Evolutionary conservation across 1,140 invertebrate species (phyloP), one percentile per base, ranked within the genome.

Genomic region (Potamilus streckersoni): DNA sequence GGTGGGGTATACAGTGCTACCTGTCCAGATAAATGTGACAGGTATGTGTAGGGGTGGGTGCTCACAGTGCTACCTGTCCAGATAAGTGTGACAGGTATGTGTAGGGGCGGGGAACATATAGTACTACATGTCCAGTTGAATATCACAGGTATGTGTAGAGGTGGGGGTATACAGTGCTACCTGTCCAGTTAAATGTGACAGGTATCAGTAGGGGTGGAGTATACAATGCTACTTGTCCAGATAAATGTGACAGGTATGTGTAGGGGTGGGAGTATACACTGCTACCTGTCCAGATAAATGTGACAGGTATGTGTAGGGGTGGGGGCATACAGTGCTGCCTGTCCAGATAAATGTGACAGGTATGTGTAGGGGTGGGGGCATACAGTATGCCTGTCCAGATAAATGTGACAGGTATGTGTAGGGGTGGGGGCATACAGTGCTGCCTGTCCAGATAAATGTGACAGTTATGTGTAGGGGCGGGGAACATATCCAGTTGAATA

Each of bases 71-170:
- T 16, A 56, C 76, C 13, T 91, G 90, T 82, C 84, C 86, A 12
- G 69, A 77, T 8, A 84, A 85, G 11, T 91, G 90, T 79, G 80
- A 88, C 71, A 31, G 78, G 89, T 90, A 81, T 85, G 86, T 86
- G 38, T 59, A 58, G n/a, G 56, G 3, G 60, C 2, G 16, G 20
- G 38, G 38, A 8, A 11, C 38, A 49, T 49, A 49, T 49, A 49
- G 38, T 49, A 65, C 65, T 16, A 58, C 76, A 13, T 91, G 90
- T 82, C 84, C 86, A 8, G 68, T 78, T 6, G 84, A 85, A 13
- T 91, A 90, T 79, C 80, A 88, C 71, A 31, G 78, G 89, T 90
- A 82, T 85, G 86, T 86, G 38, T 59, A 58, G n/a, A 59, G 59
- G 59, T 17, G 16, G n/a, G 23, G 23, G 23, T 23, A 23, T 23